phyloP scores from a whole-genome alignment of 2,113 vertebrate genomes.

The Ptyas mucosa region DNA sequence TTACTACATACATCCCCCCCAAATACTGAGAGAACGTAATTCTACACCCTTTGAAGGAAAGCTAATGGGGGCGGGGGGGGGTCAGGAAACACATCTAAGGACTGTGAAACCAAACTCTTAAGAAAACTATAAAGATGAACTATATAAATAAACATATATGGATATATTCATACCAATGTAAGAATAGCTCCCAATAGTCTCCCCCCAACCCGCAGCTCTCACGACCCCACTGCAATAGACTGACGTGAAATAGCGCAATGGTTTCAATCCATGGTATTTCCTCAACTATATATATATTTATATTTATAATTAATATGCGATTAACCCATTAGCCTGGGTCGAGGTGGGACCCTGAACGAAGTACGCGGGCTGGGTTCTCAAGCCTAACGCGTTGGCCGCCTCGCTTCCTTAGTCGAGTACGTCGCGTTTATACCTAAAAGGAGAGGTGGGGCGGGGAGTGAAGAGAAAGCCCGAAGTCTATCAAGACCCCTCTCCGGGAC shows the following conservation, averaged over 20 bases:
- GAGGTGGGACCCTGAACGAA: background rate
- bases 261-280: background rate
- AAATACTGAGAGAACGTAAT: background rate
- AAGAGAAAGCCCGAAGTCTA: background rate
- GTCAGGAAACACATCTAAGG: background rate
- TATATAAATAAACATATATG: background rate
- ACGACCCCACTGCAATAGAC: background rate
- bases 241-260: background rate
- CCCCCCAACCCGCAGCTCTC: background rate
- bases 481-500: background rate
- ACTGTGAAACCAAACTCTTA: background rate
- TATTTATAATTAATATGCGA: background rate
- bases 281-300: background rate
- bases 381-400: background rate
- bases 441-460: accelerated
- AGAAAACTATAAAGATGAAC: background rate
- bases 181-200: background rate
- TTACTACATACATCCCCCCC: background rate
- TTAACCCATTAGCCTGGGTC: background rate
- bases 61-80: background rate
- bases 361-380: background rate
- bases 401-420: background rate
- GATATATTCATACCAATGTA: too few relatives aligned
- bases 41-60: background rate
- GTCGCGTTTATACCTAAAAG: background rate